phyloP scores from a whole-genome alignment of 1,140 invertebrate genomes.

The Nasonia giraulti region DNA sequence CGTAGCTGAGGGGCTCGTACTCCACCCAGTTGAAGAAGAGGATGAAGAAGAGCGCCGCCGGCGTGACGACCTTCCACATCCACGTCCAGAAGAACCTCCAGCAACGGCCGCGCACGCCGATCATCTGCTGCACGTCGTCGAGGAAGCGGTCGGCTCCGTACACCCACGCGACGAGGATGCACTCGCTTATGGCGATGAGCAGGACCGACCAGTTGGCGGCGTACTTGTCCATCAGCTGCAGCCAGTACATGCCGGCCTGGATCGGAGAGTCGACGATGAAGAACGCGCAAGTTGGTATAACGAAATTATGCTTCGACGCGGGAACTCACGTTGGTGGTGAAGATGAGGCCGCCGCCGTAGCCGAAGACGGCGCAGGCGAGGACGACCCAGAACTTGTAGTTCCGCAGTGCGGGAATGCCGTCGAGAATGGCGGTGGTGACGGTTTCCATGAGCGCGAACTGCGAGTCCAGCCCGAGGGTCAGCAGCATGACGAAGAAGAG shows the following conservation, averaged over 20 bases:
- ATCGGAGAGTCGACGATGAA: background rate
- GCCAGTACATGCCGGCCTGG: slow-evolving; percentile 88
- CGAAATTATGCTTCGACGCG: background rate
- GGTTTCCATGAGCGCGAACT: slow-evolving; percentile 89
- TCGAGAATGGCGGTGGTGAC: slow-evolving; percentile 87
- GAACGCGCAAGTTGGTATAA: background rate
- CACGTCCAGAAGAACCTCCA: slow-evolving; percentile 87
- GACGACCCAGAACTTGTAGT: slow-evolving; percentile 84
- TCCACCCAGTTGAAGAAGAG: slow-evolving; percentile 89
- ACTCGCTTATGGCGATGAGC: slow-evolving; percentile 86
- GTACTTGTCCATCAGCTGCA: slow-evolving; percentile 90
- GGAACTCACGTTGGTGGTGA: slow-evolving; percentile 80
- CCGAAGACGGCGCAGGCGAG: slow-evolving; percentile 81
- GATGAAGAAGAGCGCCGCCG: slow-evolving; percentile 85
- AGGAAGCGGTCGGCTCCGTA: slow-evolving; percentile 89
- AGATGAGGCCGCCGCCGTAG: slow-evolving; percentile 84
- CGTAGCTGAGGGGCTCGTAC: slow-evolving; percentile 84
- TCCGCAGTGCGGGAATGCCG: slow-evolving; percentile 81
- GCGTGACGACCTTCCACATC: slow-evolving; percentile 87
- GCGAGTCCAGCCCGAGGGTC: slow-evolving; percentile 85
- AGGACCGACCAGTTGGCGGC: slow-evolving; percentile 90
- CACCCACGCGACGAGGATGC: slow-evolving; percentile 86
- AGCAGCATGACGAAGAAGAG: slow-evolving; percentile 91
- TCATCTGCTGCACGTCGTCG: slow-evolving; percentile 87
- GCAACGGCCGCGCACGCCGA: slow-evolving; percentile 81